Percentiles rank a stretch among this genome's conserved stretches.
phyloP scores from a whole-genome alignment of 2,113 vertebrate species.

The human region DNA sequence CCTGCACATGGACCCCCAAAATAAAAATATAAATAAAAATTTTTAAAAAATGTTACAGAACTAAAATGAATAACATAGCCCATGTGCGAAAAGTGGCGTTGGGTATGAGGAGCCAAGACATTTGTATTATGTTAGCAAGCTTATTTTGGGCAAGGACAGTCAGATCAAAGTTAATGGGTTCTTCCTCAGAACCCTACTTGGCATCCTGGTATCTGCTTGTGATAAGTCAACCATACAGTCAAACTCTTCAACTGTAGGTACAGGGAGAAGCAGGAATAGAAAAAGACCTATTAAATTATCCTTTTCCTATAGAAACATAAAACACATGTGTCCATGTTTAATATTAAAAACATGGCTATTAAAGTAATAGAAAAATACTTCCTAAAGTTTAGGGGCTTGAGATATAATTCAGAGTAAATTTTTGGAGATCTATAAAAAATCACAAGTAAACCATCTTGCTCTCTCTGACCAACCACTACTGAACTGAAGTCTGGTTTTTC shows the following conservation, averaged over 20 bases:
- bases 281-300: neutral
- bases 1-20: no score
- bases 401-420: neutral
- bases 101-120: neutral
- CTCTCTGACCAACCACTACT: neutral
- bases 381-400: neutral
- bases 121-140: neutral
- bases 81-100: neutral
- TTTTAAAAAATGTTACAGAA: neutral
- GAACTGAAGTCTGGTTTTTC: neutral
- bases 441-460: neutral
- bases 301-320: neutral
- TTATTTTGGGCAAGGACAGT: neutral
- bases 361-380: neutral
- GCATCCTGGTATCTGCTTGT: neutral
- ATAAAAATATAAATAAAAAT: no score
- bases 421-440: neutral
- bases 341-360: neutral
- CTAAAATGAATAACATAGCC: neutral
- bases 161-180: neutral
- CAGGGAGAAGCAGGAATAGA: neutral
- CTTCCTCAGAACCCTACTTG: neutral
- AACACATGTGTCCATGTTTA: neutral
- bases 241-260: neutral
- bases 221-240: neutral